Conservation (phyloP, 2,113 vertebrate genomes). For the Saccopteryx bilineata region DNA sequence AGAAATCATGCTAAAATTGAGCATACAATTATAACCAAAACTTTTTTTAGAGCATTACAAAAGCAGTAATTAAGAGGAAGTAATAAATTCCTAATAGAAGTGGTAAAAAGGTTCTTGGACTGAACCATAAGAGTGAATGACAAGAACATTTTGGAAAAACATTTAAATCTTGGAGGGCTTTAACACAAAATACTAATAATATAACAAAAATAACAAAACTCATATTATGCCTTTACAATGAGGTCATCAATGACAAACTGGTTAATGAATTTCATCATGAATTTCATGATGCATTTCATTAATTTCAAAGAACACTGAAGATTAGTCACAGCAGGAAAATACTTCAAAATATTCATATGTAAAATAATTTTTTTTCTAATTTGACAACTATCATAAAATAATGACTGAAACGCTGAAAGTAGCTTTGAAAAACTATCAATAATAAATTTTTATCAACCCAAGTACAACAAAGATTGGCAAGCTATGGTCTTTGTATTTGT, state of each 20-base stretch:
- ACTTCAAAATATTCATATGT: neutral
- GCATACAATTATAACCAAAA: neutral
- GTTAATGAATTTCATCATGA: neutral
- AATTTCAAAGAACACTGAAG: neutral
- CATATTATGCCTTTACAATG: neutral
- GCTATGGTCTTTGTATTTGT: neutral
- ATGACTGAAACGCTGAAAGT: conserved; percentile 5
- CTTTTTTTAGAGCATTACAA: neutral
- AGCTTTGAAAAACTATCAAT: neutral
- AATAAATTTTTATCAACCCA: neutral
- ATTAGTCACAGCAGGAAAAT: conserved; percentile 22
- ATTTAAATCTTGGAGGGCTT: neutral
- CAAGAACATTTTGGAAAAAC: neutral
- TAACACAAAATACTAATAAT: neutral
- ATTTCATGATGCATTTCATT: no score
- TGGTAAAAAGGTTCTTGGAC: neutral
- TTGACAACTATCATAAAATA: conserved; percentile 15
- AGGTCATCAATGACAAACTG: conserved; percentile 11
- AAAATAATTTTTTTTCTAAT: neutral
- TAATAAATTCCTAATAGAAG: neutral
- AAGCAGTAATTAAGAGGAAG: neutral
- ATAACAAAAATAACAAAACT: conserved; percentile 30
- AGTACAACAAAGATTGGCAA: neutral
- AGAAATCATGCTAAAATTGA: conserved; percentile 1
- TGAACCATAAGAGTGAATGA: neutral